A percentile compares a stretch with the other conserved stretches of the same genome.
These are phyloP conservation scores for Mionectes macconnelli DNA, from an alignment of 2,113 vertebrate species.

Conservation along the genomic window DNA sequence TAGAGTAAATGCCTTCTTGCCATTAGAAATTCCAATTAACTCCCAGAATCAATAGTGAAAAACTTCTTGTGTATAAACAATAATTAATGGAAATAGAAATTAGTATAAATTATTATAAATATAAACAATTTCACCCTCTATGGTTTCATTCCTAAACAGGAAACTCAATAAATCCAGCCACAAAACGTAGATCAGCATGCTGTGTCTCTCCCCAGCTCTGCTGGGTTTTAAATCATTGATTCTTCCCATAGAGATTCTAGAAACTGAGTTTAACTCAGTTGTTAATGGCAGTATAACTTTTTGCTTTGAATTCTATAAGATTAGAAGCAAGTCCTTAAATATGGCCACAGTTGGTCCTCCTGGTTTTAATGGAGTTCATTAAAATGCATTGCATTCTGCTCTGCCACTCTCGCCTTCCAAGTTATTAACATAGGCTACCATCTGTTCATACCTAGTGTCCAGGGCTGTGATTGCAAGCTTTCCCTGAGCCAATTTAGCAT, in stretches of 20 bases:
- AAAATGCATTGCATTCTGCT: slow-evolving; percentile 25
- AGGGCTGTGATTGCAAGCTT: slow-evolving; percentile 1
- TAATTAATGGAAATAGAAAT: neutral
- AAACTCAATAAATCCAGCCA: neutral
- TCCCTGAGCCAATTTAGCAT: neutral
- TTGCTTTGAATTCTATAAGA: neutral
- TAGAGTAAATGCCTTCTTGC: neutral
- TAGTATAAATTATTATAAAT: neutral
- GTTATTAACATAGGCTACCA: neutral
- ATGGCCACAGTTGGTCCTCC: neutral
- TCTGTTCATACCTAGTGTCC: slow-evolving; percentile 24
- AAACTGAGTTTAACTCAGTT: neutral
- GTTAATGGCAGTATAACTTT: neutral
- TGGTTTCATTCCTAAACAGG: neutral
- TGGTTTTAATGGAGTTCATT: slow-evolving; percentile 26
- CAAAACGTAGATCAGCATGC: neutral
- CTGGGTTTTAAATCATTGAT: neutral
- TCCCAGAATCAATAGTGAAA: neutral
- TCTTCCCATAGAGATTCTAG: neutral
- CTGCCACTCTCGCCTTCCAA: neutral
- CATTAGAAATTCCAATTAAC: neutral
- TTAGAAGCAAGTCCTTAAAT: neutral
- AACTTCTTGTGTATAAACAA: neutral
- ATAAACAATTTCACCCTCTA: neutral
- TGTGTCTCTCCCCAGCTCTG: neutral